Base-by-base conservation (phyloP, 2,113 vertebrate species). In the Verasper variegatus region DNA sequence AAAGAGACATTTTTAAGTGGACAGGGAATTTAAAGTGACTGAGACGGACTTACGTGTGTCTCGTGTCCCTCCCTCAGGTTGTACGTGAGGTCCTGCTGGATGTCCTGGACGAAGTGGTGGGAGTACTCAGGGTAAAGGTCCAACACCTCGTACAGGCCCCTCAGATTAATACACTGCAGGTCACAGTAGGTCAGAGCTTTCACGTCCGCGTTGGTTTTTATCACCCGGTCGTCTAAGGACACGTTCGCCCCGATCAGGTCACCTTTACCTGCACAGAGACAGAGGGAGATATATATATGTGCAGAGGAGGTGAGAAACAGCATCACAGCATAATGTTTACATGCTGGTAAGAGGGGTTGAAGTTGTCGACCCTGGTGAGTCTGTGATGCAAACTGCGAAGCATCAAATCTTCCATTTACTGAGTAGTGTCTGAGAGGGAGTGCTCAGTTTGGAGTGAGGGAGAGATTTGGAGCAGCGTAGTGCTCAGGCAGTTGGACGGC, bases 141-240 rank as follows among this genome's bases (percentile, higher is more conserved):
- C 1, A 98, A 88, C 69, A 98, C 97, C 91, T 98, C 97, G 62
- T 97, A 98, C 71, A 98, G 96, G 17, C 97, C 97, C 93, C 94
- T 96, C 77, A 98, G 95, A 84, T 97, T 97, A 83, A 98, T 95
- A 52, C 97, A 98, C 81, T 98, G 97, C 80, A 98, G 96, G 89
- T 98, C 97, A 80, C 97, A 98, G 93, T 98, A 98, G 0, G 97
- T 98, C 80, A 98, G 90, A 49, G 97, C 97, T 92, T 98, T 98
- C 80, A 98, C 97, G 20, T 98, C 97, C 0, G 97, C 97, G 0
- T 98, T 98, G 78, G 97, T 98, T 93, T 98, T 98, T 86, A 98
- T 98, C 63, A 98, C 97, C 89, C 97, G 94, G 87, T 98, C 96
- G 71, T 96, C 95, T 86, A 96, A 94, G 73, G 97, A 96, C 66